Percentiles rank a stretch among this genome's conserved stretches.
These are phyloP conservation scores for Serinus canaria DNA, from an alignment of 2,113 vertebrate genomes.

Conservation along the genomic window DNA sequence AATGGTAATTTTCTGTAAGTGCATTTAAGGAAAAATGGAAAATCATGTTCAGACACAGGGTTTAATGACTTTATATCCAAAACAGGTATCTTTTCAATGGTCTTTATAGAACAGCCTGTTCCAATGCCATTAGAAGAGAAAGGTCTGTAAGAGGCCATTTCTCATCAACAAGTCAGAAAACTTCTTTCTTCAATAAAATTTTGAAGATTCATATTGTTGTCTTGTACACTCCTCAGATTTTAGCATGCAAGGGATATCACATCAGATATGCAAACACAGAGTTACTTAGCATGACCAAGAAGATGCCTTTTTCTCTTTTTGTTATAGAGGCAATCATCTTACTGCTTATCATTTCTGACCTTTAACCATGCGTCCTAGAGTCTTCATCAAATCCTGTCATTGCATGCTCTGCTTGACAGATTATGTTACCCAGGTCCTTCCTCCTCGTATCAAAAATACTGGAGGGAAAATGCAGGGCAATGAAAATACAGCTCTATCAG, in stretches of 20 bases:
- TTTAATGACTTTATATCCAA: constrained; percentile 19
- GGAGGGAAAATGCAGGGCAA: not conserved
- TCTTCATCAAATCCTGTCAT: not conserved
- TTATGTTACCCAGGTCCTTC: not conserved
- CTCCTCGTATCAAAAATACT: not conserved
- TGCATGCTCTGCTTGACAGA: not conserved
- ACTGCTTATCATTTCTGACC: not conserved
- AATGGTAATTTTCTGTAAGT: constrained; percentile 18
- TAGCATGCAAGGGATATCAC: not conserved
- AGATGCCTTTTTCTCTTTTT: not conserved
- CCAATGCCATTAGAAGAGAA: not conserved
- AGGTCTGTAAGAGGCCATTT: not conserved
- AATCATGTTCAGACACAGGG: not conserved
- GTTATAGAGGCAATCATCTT: not conserved
- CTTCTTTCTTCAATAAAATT: not conserved
- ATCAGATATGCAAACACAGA: not conserved
- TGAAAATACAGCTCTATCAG: not conserved
- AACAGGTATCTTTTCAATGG: not conserved
- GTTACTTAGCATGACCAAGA: not conserved
- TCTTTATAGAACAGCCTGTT: constrained; percentile 3
- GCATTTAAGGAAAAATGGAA: not conserved
- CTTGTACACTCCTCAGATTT: not conserved
- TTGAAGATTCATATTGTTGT: not conserved
- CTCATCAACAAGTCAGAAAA: not conserved
- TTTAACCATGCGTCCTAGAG: not conserved